A percentile compares a stretch with the other conserved stretches of the same genome.
phyloP scores from a whole-genome alignment of 2,113 vertebrate genomes.

The Fulica atra region DNA sequence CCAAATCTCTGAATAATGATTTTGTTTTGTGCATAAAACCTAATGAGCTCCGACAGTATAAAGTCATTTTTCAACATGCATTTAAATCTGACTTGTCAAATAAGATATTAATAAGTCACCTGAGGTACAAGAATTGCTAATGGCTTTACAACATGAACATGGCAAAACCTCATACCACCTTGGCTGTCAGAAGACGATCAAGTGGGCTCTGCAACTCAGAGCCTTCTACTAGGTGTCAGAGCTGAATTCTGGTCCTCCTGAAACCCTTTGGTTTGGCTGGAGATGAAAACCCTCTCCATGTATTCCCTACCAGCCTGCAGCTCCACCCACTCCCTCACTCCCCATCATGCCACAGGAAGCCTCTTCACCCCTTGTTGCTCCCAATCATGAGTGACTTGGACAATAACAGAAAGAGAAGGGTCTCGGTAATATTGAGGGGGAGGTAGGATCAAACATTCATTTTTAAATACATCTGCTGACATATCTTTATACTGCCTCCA shows the following conservation, averaged over 20 bases:
- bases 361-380: neutral
- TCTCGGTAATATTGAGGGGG: neutral
- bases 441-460: accelerated
- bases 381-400: neutral
- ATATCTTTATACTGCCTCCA: neutral
- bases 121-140: constrained; percentile 11
- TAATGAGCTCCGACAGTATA: constrained; percentile 48
- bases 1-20: constrained; percentile 68
- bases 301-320: neutral
- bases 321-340: no score
- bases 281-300: neutral
- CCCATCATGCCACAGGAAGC: neutral
- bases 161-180: neutral
- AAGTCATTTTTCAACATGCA: constrained; percentile 24
- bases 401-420: neutral
- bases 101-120: constrained; percentile 30
- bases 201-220: neutral
- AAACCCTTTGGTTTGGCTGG: neutral
- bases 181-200: neutral
- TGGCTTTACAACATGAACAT: neutral
- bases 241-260: neutral
- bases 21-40: constrained; percentile 64
- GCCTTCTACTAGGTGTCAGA: neutral
- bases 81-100: constrained; percentile 3
- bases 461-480: neutral